Conservation (phyloP, 1,140 invertebrate genomes). For the Eupeodes corollae region DNA sequence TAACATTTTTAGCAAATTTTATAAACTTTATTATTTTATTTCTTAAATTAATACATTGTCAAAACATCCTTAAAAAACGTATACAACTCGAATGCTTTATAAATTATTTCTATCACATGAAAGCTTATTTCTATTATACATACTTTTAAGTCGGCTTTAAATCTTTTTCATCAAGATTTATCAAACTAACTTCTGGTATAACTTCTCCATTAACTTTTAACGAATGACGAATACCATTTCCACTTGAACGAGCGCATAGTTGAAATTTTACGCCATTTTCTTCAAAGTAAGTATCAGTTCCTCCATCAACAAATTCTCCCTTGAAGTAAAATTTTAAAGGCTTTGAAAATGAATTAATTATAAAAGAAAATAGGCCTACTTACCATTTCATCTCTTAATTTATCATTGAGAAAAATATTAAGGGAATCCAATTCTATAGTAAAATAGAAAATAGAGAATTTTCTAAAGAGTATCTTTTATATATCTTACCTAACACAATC, state of each 20-base stretch:
- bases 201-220: constrained; percentile 25
- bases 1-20: no score
- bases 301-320: constrained; percentile 68
- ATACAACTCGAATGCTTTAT: no score
- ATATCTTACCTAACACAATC: constrained; percentile 56
- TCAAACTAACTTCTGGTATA: constrained; percentile 20
- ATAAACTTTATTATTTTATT: no score
- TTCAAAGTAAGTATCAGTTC: constrained; percentile 68
- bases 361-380: neutral
- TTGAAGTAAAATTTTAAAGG: constrained; percentile 39
- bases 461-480: neutral
- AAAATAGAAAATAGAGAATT: neutral
- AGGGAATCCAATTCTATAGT: constrained; percentile 29
- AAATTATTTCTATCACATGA: no score
- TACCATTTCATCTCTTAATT: constrained; percentile 26
- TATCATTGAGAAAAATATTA: constrained; percentile 33
- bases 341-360: neutral
- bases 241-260: constrained; percentile 30
- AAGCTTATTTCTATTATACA: no score
- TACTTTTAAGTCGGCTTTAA: no score
- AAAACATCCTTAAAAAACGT: no score
- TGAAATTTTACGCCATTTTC: constrained; percentile 27
- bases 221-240: constrained; percentile 29
- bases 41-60: no score
- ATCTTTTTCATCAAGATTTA: neutral